Conservation (phyloP, 1,140 invertebrate genomes). For the Drosophila kanapiae region DNA sequence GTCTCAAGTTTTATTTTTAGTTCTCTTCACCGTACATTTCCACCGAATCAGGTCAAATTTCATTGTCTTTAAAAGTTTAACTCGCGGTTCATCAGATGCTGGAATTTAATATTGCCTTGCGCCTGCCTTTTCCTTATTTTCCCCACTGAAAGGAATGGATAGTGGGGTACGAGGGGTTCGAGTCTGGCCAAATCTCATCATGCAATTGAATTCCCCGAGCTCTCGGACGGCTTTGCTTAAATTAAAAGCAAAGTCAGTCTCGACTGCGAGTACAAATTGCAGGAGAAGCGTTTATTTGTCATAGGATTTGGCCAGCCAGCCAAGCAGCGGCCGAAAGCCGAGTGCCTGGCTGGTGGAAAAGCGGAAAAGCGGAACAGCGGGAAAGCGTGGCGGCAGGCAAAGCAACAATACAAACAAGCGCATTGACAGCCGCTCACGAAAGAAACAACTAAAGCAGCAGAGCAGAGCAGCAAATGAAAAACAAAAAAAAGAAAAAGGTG, state of each 20-base stretch:
- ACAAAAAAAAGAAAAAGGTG: background rate
- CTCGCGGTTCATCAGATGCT: background rate
- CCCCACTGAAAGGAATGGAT: background rate
- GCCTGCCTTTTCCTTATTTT: slow-evolving; percentile 12
- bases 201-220: slow-evolving; percentile 47
- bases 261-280: slow-evolving; percentile 66
- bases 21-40: background rate
- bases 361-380: slow-evolving; percentile 2
- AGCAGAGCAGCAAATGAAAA: slow-evolving; percentile 6
- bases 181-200: slow-evolving; percentile 27
- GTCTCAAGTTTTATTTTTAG: too few relatives aligned
- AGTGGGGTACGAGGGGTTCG: background rate
- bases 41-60: background rate
- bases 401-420: slow-evolving; percentile 73
- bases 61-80: background rate
- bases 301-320: slow-evolving; percentile 68
- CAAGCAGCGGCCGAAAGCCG: slow-evolving; percentile 31
- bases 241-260: slow-evolving; percentile 75
- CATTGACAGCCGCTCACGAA: slow-evolving; percentile 45
- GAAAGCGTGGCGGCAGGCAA: slow-evolving; percentile 48
- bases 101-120: slow-evolving; percentile 21
- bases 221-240: slow-evolving; percentile 59
- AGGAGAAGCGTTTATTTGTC: slow-evolving; percentile 78
- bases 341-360: slow-evolving; percentile 8
- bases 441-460: slow-evolving; percentile 22